phyloP scores from a whole-genome alignment of 2,797 vertebrate species.

The Uromys caudimaculatus region DNA sequence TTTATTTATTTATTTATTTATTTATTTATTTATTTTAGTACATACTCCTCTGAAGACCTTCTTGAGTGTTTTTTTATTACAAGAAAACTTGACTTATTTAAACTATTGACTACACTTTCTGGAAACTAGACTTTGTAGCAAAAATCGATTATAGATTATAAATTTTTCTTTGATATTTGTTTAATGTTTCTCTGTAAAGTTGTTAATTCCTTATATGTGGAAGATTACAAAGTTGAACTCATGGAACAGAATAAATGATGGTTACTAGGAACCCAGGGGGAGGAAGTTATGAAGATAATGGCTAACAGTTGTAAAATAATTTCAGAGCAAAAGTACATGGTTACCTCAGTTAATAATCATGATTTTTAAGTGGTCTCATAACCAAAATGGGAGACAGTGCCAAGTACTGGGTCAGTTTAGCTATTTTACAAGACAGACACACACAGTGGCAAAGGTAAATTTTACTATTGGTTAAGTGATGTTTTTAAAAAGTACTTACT shows the following conservation, averaged over 20 bases:
- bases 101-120: conserved; percentile 25
- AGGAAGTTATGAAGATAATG: not conserved
- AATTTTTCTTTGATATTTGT: conserved; percentile 36
- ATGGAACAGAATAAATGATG: not conserved
- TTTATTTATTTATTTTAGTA: not conserved
- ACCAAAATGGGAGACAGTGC: not conserved
- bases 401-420: not conserved
- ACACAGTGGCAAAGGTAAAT: not conserved
- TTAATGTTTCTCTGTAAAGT: conserved; percentile 20
- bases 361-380: not conserved
- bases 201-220: not conserved
- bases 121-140: conserved; percentile 1
- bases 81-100: conserved; percentile 22
- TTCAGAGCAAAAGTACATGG: not conserved
- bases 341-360: not conserved
- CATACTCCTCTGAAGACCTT: not conserved
- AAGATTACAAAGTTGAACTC: not conserved
- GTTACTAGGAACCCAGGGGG: not conserved
- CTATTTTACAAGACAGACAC: not conserved
- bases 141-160: not conserved
- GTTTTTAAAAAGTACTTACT: not conserved
- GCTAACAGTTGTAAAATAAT: not conserved
- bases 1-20: not conserved
- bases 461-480: not conserved
- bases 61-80: not conserved